Base-by-base conservation (phyloP, 2,888 invertebrate genomes). In the Acanthosepion lycidas region DNA sequence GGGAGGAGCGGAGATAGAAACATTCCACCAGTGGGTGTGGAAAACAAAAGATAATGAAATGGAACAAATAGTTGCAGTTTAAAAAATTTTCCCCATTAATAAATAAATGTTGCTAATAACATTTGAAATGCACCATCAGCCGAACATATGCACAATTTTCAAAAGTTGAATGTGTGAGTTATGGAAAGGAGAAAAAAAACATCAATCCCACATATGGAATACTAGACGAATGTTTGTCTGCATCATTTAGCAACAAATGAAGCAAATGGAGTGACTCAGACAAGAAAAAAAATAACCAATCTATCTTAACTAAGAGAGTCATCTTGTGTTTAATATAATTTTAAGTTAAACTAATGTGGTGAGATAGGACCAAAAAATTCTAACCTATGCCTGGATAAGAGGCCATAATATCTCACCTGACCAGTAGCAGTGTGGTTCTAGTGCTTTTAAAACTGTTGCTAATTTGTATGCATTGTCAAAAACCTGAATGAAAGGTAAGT, bases 11-110 rank as follows among this genome's bases (percentile, higher is more conserved):
- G n/a, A n/a, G 78, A 78, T 4, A 78, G n/a, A 78, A 33, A 78
- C n/a, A 78, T 78, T 78, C 78, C 78, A 78, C 78, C n/a, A 78
- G 78, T 78, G 78, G 78, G 78, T 15, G 12, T n/a, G n/a, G n/a
- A n/a, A 78, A 78, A 78, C 78, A 78, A n/a, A 78, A 78, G 78
- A 78, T n/a, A 78, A 78, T 78, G n/a, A 78, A 78, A 78, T 78
- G 78, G n/a, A 78, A n/a, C 78, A n/a, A 78, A 78, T 78, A n/a
- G n/a, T 78, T 78, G 78, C 12, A n/a, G 4, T 78, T n/a, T n/a
- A 26, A 64, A 64, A 64, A 64, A 64, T 5, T n/a, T n/a, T 78
- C n/a, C n/a, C n/a, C n/a, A n/a, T n/a, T n/a, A n/a, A n/a, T 78
- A 33, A 78, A 78, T 78, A 78, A 42, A 78, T n/a, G 78, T 78